Conservation (phyloP, 1,140 invertebrate species). For the Sarcophaga bullata region DNA sequence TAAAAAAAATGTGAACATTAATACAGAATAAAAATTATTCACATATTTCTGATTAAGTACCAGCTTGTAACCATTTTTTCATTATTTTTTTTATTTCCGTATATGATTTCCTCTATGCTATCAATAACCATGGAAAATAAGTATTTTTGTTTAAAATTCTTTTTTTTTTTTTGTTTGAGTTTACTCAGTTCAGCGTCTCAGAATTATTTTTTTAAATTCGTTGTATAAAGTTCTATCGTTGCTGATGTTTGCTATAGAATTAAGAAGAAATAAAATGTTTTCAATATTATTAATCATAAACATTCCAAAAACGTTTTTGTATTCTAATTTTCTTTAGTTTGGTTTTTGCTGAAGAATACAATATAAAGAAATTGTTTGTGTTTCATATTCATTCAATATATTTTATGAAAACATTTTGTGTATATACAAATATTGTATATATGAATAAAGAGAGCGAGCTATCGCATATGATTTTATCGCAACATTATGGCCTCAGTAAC, state of each 20-base stretch:
- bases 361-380: slow-evolving; percentile 7
- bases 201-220: background rate
- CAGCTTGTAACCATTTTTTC: slow-evolving; percentile 28
- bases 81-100: slow-evolving; percentile 18
- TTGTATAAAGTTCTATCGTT: background rate
- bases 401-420: too few species aligned
- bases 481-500: slow-evolving; percentile 34
- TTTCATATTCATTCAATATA: background rate
- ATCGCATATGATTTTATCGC: slow-evolving; percentile 31
- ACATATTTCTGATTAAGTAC: slow-evolving; percentile 25
- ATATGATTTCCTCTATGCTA: background rate
- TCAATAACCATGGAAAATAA: too few species aligned
- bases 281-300: slow-evolving; percentile 21
- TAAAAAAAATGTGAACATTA: background rate
- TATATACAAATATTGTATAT: too few species aligned
- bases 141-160: background rate
- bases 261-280: background rate
- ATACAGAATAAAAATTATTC: background rate
- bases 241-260: background rate
- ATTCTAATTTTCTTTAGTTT: slow-evolving; percentile 23
- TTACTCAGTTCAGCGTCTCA: background rate
- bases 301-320: background rate
- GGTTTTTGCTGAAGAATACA: background rate
- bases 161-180: background rate
- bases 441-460: background rate